These are phyloP conservation scores for Tachypleus tridentatus DNA, from an alignment of 1,140 invertebrate species.

Conservation along the genomic window DNA sequence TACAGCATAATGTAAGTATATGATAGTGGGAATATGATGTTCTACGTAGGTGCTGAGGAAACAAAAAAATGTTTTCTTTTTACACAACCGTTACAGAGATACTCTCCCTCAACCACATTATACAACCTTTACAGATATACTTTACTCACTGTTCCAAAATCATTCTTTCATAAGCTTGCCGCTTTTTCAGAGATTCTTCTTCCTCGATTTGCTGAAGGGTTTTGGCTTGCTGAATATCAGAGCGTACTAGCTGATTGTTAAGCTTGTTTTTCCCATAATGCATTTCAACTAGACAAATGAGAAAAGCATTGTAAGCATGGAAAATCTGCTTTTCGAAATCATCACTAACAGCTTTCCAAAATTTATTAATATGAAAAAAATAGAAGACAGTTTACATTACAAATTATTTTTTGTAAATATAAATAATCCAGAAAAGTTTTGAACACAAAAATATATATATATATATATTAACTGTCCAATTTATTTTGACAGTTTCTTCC, in stretches of 20 bases:
- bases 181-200: conserved; percentile 44
- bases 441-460: background rate
- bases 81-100: background rate
- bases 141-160: conserved; percentile 47
- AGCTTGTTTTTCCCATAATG: conserved; percentile 74
- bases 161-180: conserved; percentile 46
- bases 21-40: too few relatives aligned
- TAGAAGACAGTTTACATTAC: too few relatives aligned
- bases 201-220: conserved; percentile 67
- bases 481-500: too few relatives aligned
- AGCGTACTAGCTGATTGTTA: conserved; percentile 71
- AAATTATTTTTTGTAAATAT: too few relatives aligned
- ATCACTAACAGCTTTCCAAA: too few relatives aligned
- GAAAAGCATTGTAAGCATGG: background rate
- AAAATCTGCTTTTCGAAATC: too few relatives aligned
- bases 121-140: background rate
- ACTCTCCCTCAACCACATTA: too few relatives aligned
- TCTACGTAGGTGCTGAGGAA: too few relatives aligned
- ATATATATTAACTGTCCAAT: background rate
- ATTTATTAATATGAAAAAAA: too few relatives aligned
- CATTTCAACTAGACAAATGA: conserved; percentile 47
- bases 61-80: too few relatives aligned
- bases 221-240: conserved; percentile 72
- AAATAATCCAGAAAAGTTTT: background rate
- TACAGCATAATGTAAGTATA: too few relatives aligned